Conservation (phyloP, 2,888 invertebrate genomes). For the Cheilosia impressa region DNA sequence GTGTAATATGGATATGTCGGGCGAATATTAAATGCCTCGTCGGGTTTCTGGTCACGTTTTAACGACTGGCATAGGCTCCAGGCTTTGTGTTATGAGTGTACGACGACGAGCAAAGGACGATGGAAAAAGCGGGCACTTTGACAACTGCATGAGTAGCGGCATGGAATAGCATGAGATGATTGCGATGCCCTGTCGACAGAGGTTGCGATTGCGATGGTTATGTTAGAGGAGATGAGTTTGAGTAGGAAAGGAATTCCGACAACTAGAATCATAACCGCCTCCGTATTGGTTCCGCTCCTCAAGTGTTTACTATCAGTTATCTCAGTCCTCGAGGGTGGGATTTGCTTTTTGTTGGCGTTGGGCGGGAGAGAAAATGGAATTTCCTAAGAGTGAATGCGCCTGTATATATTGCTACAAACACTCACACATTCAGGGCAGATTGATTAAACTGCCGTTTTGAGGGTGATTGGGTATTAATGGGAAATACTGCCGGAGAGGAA, state of each 20-base stretch:
- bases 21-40: conserved; percentile 73
- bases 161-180: conserved; percentile 28
- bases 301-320: conserved; percentile 52
- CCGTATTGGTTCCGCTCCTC: conserved; percentile 51
- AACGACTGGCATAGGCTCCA: conserved; percentile 52
- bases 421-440: conserved; percentile 32
- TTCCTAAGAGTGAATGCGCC: background rate
- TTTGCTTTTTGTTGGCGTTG: background rate
- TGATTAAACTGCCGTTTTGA: conserved; percentile 63
- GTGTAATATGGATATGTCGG: conserved; percentile 58
- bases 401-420: background rate
- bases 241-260: conserved; percentile 44
- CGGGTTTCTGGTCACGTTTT: conserved; percentile 71
- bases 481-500: conserved; percentile 29
- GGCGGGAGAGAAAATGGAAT: background rate
- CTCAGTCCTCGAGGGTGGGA: conserved; percentile 12
- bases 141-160: conserved; percentile 32
- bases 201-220: background rate
- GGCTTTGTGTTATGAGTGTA: conserved; percentile 18
- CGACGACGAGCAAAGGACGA: background rate
- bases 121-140: conserved; percentile 9
- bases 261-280: conserved; percentile 59
- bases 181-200: conserved; percentile 36
- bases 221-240: conserved; percentile 15
- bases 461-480: conserved; percentile 50